Evolutionary conservation across 2,113 vertebrate genomes (phyloP), one percentile per base, ranked within the genome.

Genomic region (Solenodon paradoxus): DNA sequence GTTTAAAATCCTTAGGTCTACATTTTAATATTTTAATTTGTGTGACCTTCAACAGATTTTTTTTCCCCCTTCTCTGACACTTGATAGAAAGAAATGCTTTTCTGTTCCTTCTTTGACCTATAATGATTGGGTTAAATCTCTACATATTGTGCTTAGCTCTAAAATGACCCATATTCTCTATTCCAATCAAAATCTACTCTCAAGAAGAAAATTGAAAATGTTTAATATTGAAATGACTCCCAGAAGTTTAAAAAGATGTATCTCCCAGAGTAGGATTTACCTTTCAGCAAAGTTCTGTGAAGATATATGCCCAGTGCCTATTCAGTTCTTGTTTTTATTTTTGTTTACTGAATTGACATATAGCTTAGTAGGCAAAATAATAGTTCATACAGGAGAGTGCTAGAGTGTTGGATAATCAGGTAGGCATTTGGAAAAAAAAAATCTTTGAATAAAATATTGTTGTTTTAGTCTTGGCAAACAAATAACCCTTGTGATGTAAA

Each of bases 201-300:
- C 47, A 80, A 78, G 30, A 61, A n/a, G n/a, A 77, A 82, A 9
- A 74, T 26, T 24, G n/a, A 95, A 80, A 57, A 47, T 13, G 10
- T 0, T 55, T 61, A 91, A 79, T 59, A 47, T 28, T 88, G 40
- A 82, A 88, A 74, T 49, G 22, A 71, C 47, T 71, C 51, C 8
- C 35, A 45, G 30, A n/a, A 53, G 16, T 77, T 80, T 51, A 24
- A 80, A 88, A 88, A 30, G 2, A 81, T 75, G 68, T 0, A 11
- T 61, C 51, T 55, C 26, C 45, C 28, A 30, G 11, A 42, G 53
- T 9, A 85, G 42, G 22, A 63, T 57, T 59, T 94, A 28, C 11
- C 75, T 87, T 86, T 64, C n/a, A 94, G 9, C 61, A 83, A 81
- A 82, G n/a, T 82, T 89, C 75, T 83, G 9, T 77, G 42, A 86